These are phyloP conservation scores for Hesperophylax magnus DNA, from an alignment of 1,140 invertebrate species.

Conservation along the genomic window DNA sequence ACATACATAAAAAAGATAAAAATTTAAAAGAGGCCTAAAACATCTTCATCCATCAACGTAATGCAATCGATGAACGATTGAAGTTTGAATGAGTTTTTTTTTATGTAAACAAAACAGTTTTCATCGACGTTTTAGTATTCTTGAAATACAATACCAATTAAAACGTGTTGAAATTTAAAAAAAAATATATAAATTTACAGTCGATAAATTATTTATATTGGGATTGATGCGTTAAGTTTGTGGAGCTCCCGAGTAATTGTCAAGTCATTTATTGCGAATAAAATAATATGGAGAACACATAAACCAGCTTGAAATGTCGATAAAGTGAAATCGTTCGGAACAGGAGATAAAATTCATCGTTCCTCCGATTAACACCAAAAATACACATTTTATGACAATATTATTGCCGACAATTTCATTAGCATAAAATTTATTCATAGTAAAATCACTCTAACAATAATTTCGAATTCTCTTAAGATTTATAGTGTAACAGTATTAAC, in stretches of 20 bases:
- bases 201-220: neutral
- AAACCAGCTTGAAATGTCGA: neutral
- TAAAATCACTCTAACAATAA: neutral
- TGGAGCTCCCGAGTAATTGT: neutral
- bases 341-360: conserved; percentile 5
- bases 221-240: neutral
- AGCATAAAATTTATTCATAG: neutral
- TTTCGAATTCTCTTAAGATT: neutral
- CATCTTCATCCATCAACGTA: too few species aligned
- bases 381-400: neutral
- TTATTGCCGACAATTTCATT: neutral
- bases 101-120: neutral
- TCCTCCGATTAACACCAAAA: neutral
- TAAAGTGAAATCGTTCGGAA: conserved; percentile 6
- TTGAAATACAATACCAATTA: neutral
- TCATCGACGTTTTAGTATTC: neutral
- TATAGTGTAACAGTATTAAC: neutral
- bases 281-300: neutral
- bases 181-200: neutral
- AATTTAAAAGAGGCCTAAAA: too few species aligned
- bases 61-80: neutral
- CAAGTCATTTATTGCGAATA: neutral
- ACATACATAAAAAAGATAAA: too few species aligned
- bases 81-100: neutral
- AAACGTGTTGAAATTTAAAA: neutral